These are phyloP conservation scores for Rhysida immarginata DNA, from an alignment of 1,140 invertebrate genomes.

Conservation along the genomic window DNA sequence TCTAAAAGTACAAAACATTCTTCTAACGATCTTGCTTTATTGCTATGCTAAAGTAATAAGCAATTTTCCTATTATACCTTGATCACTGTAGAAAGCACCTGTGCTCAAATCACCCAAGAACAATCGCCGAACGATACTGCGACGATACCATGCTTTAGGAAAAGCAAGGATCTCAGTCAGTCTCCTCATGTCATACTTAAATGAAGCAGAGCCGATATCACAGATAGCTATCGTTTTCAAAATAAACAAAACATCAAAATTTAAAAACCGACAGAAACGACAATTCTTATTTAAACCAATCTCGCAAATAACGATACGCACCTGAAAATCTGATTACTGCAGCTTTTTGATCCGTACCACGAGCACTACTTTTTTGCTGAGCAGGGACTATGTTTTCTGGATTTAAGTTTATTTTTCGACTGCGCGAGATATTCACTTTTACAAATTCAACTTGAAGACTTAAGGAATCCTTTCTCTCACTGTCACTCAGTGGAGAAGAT, in stretches of 20 bases:
- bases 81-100: slow-evolving; percentile 35
- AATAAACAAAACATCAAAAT: slow-evolving; percentile 18
- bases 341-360: slow-evolving; percentile 39
- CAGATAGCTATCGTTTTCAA: slow-evolving; percentile 71
- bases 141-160: slow-evolving; percentile 93
- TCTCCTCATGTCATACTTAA: slow-evolving; percentile 98
- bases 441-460: slow-evolving; percentile 95
- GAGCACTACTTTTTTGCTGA: slow-evolving; percentile 19
- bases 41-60: not conserved
- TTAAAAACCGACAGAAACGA: not conserved
- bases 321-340: slow-evolving; percentile 83
- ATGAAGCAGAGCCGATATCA: slow-evolving; percentile 93
- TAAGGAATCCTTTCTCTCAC: slow-evolving; percentile 83
- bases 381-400: not conserved
- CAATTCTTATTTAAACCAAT: not conserved
- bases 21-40: no score
- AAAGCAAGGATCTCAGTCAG: slow-evolving; percentile 93
- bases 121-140: slow-evolving; percentile 76
- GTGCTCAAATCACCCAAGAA: slow-evolving; percentile 78
- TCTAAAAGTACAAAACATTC: not conserved
- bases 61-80: slow-evolving; percentile 16
- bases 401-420: slow-evolving; percentile 58
- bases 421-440: slow-evolving; percentile 83
- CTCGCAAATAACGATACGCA: slow-evolving; percentile 31
- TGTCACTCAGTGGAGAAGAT: slow-evolving; percentile 52